Evolutionary conservation across 2,113 vertebrate genomes (phyloP).

Genomic region (Sula dactylatra): DNA sequence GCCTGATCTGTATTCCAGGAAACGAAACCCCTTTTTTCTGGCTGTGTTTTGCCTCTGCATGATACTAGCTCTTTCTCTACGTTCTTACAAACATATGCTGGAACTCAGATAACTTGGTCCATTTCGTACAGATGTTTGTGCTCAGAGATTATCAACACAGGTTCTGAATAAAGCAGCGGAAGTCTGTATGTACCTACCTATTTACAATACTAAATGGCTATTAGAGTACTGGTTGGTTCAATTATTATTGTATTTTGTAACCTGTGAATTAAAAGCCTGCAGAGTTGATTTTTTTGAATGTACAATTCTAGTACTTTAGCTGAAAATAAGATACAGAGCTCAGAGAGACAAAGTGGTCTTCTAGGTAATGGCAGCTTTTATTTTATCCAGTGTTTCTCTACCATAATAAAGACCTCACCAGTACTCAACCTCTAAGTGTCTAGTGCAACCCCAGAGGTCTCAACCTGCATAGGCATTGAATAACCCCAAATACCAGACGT

Average conservation of each 20-base stretch:
- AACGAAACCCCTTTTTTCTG: neutral
- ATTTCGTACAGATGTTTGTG: neutral
- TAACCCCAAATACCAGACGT: neutral
- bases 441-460: neutral
- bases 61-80: neutral
- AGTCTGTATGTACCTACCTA: neutral
- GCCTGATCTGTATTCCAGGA: neutral
- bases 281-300: neutral
- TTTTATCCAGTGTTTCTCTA: neutral
- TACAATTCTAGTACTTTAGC: neutral
- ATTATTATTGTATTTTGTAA: neutral
- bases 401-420: neutral
- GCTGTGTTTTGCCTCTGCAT: neutral
- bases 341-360: neutral
- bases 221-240: neutral
- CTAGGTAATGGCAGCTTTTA: neutral
- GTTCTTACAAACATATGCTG: neutral
- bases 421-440: neutral
- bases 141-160: neutral
- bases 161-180: neutral
- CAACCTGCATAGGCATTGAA: neutral
- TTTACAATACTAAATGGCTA: neutral
- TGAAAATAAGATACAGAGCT: neutral
- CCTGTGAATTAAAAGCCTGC: neutral
- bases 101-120: neutral